Evolutionary conservation across 2,888 invertebrate genomes (phyloP), one percentile per base, ranked within the genome.

Genomic region (Nephrotoma guestfalica): DNA sequence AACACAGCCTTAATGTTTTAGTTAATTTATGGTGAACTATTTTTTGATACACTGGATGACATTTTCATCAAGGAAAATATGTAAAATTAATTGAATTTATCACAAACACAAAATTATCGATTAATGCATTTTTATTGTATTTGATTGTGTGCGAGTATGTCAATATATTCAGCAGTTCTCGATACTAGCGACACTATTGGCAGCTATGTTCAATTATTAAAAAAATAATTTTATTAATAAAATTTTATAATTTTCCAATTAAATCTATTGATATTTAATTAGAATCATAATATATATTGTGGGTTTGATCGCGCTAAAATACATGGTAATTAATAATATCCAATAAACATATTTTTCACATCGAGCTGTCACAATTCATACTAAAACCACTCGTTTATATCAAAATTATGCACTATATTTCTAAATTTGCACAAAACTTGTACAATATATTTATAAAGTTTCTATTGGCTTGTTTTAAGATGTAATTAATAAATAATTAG

Each of bases 141-240:
- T 71, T 71, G 71, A 30, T 71, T 11, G 71, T 71, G 9, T 71
- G 30, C 71, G 71, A 30, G 6, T 71, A 71, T 71, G 71, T 71
- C 71, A 71, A 71, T 71, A 30, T 71, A 71, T 71, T 30, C 71
- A 71, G 71, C 71, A 71, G 71, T 71, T 71, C 71, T 9, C 71
- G 71, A 71, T 42, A 45, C 86, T 86, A 86, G 86, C 86, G 86
- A 30, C 86, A 51, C 47, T 43, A 86, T 40, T 47, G 86, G 86
- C 86, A 86, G 86, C 86, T 86, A 86, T 86, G 40, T 86, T 43
- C 18, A 86, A 45, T 86, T 86, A 86, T 43, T 47, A 43, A n/a
- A 86, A 30, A 85, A 15, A 43, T 43, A n/a, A 18, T 57, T 71
- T 71, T 30, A 30, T 18, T 71, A 11, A 30, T 9, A 18, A 30